These are phyloP conservation scores for Pedionomus torquatus DNA, from an alignment of 2,113 vertebrate species.

Conservation along the genomic window DNA sequence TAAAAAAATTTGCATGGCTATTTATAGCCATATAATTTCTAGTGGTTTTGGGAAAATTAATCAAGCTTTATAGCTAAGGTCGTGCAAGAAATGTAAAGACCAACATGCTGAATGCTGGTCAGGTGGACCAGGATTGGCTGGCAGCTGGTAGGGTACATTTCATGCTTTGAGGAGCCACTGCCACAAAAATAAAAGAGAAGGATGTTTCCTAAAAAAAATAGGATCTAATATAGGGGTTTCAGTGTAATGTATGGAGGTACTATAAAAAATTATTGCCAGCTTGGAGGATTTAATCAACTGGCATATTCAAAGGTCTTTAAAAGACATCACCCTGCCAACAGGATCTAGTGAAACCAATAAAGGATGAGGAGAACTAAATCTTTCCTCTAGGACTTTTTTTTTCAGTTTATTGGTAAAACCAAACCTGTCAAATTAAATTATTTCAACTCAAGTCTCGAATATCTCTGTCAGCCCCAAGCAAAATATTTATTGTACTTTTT, in stretches of 20 bases:
- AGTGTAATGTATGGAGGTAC: background rate
- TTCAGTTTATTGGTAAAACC: background rate
- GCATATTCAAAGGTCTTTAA: background rate
- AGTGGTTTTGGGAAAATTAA: background rate
- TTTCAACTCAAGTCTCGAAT: background rate
- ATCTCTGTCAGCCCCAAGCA: background rate
- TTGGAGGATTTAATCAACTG: background rate
- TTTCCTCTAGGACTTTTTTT: background rate
- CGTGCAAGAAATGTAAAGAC: background rate
- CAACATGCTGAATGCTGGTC: background rate
- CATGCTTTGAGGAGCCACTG: background rate
- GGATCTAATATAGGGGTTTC: background rate
- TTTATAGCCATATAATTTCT: background rate
- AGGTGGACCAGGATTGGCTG: background rate
- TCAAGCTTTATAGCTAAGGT: background rate
- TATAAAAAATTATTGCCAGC: background rate
- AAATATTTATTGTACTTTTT: background rate
- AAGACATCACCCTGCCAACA: background rate
- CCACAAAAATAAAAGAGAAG: background rate
- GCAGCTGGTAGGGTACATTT: background rate
- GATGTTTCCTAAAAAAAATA: background rate
- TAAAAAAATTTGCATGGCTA: background rate
- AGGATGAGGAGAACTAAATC: background rate
- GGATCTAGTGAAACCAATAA: background rate
- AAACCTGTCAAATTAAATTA: background rate